Base-by-base conservation (phyloP, 2,888 invertebrate species). In the Myopa testacea region DNA sequence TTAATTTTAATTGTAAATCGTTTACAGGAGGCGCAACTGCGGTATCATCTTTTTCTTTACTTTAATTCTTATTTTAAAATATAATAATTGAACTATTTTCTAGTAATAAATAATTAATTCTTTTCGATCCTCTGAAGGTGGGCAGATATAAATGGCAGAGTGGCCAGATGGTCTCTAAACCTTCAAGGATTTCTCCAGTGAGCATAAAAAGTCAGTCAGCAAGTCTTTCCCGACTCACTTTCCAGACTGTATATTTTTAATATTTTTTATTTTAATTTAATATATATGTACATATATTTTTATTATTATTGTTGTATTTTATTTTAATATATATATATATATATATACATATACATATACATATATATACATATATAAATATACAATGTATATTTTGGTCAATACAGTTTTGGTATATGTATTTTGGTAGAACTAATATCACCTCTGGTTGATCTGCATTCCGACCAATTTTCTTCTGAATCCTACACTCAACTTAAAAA, bases 11-110 rank as follows among this genome's bases (percentile, higher is more conserved):
- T n/a, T n/a, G n/a, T 81, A 3, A 81, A 80, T 69, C 45, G 37
- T 37, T n/a, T n/a, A n/a, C n/a, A n/a, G n/a, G n/a, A n/a, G n/a
- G 77, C 78, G 14, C 80, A 80, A 67, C 65, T 19, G 72, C n/a
- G n/a, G n/a, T n/a, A n/a, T n/a, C n/a, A n/a, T n/a, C n/a, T n/a
- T n/a, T n/a, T n/a, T n/a, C n/a, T n/a, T n/a, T n/a, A n/a, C n/a
- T n/a, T n/a, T n/a, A n/a, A n/a, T n/a, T n/a, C n/a, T n/a, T n/a
- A n/a, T n/a, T n/a, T n/a, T n/a, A n/a, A n/a, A n/a, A n/a, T n/a
- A n/a, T n/a, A n/a, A n/a, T n/a, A n/a, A n/a, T n/a, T n/a, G n/a
- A n/a, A n/a, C n/a, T n/a, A n/a, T n/a, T n/a, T n/a, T n/a, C n/a
- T n/a, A n/a, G n/a, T n/a, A n/a, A n/a, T n/a, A n/a, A n/a, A n/a